Evolutionary conservation across 2,113 vertebrate genomes (phyloP), one percentile per base, ranked within the genome.

Genomic region (Anoplopoma fimbria): DNA sequence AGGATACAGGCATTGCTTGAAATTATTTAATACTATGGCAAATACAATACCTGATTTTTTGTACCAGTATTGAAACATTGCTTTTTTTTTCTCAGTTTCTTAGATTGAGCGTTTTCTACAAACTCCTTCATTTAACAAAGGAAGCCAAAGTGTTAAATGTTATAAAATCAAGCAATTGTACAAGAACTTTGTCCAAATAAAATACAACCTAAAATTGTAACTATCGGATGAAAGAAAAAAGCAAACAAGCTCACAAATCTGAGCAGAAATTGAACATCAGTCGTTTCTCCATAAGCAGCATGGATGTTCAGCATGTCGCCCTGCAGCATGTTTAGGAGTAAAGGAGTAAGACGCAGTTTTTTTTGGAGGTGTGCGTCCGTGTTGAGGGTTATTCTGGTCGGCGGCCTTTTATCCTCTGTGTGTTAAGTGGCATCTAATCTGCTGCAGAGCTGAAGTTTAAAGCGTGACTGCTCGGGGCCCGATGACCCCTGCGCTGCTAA

Each of bases 381-480:
- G 40, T 25, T 23, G 9, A 62, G 67, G 63, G 31, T 79, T 68
- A 69, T 81, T 86, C 62, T 73, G 42, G 69, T 81, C 73, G n/a
- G 34, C 4, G n/a, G 62, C 62, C 67, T 79, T 25, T 79, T 29
- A 73, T 69, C 75, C 29, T 75, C 63, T 23, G 36, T 40, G 36
- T 40, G 53, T 80, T 76, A 74, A 75, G 77, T 69, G 64, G 57
- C 36, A 2, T 84, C 75, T 85, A 80, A 91, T 77, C 79, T 79
- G 67, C 78, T 1, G 42, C 64, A 65, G 73, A 75, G 61, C 74
- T 49, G 45, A 62, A 71, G 75, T 75, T 78, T 79, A 57, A 73
- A 82, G 61, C 27, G 6, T 0, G 71, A 12, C 0, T 6, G 72
- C 23, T 62, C 27, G 49, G 49, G 19, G 71, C 53, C 36, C 13